Evolutionary conservation across 2,797 vertebrate genomes (phyloP).

Genomic region (Cossypha caffra): DNA sequence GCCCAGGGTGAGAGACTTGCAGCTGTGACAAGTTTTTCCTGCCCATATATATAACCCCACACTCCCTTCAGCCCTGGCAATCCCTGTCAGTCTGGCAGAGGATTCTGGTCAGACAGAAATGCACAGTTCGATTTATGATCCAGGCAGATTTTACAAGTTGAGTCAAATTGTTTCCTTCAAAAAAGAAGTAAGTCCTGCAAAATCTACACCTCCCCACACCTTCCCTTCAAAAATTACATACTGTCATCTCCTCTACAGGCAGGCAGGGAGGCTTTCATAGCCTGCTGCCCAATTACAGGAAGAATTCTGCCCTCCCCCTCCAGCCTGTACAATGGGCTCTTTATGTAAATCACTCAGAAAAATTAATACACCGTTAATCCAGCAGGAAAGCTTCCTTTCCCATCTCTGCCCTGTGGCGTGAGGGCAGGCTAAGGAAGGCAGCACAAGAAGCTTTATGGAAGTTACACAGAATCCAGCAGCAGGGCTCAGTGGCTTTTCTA

Average conservation of each 20-base stretch:
- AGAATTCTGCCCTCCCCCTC: constrained; percentile 44
- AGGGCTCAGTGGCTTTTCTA: not conserved
- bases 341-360: constrained; percentile 74
- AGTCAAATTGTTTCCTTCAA: not conserved
- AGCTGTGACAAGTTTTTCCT: not conserved
- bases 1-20: not conserved
- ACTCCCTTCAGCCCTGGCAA: not conserved
- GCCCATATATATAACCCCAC: not conserved
- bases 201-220: not conserved
- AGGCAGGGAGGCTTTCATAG: constrained; percentile 46
- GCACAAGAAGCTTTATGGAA: not conserved
- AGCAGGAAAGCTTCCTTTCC: not conserved
- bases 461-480: not conserved
- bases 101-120: not conserved
- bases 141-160: not conserved
- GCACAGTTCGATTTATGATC: not conserved
- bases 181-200: not conserved
- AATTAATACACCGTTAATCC: constrained; percentile 61
- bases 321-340: constrained; percentile 61
- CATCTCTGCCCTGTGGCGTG: not conserved
- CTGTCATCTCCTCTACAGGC: not conserved
- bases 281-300: constrained; percentile 48
- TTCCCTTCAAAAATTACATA: not conserved
- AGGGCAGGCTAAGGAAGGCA: not conserved
- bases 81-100: not conserved